Evolutionary conservation across 2,797 vertebrate species (phyloP).

Genomic region (Crocodylus rhombifer): DNA sequence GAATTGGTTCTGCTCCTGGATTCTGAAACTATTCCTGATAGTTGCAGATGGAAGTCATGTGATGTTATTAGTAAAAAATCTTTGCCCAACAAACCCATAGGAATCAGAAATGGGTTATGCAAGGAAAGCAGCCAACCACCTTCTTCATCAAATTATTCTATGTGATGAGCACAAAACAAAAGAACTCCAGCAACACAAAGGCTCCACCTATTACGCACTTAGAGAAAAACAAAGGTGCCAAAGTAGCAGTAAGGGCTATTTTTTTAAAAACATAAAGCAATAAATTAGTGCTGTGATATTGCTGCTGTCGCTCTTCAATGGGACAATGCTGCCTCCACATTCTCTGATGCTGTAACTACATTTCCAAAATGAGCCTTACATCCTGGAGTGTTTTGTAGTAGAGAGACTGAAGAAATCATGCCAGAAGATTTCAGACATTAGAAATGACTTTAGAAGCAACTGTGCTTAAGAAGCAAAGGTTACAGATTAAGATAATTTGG

Average conservation of each 20-base stretch:
- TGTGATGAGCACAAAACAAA: neutral
- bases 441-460: neutral
- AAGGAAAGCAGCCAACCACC: neutral
- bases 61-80: neutral
- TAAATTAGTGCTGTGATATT: neutral
- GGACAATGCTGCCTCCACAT: conserved; percentile 67
- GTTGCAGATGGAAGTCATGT: neutral
- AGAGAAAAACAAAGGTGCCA: neutral
- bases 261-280: neutral
- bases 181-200: neutral
- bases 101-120: neutral
- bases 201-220: neutral
- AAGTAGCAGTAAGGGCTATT: neutral
- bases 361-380: conserved; percentile 31
- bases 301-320: conserved; percentile 21
- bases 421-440: neutral
- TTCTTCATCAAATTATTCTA: fast-evolving
- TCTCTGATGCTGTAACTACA: conserved; percentile 37
- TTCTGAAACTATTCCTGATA: conserved; percentile 27
- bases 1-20: conserved; percentile 37
- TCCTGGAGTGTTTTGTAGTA: conserved; percentile 11
- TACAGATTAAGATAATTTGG: neutral
- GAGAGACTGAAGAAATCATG: neutral
- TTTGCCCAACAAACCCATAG: neutral
- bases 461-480: conserved; percentile 2